These are phyloP conservation scores for Campoletis raptor DNA, from an alignment of 2,888 invertebrate genomes.

Conservation along the genomic window DNA sequence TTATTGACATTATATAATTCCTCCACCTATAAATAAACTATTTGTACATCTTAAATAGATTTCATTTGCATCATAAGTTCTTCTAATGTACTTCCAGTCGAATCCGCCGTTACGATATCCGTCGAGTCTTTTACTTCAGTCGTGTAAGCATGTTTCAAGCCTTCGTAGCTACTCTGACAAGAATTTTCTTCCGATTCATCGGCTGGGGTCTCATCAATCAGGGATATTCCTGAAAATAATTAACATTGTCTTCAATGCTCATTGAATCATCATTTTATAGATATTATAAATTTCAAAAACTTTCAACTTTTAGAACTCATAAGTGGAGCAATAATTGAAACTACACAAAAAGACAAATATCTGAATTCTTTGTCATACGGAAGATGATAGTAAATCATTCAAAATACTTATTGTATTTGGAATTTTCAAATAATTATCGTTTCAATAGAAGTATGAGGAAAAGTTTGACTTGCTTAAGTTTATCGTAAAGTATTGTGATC, in stretches of 20 bases:
- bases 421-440: not conserved
- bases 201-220: conserved; percentile 91
- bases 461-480: not conserved
- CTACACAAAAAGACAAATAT: too few relatives aligned
- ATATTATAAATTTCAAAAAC: too few relatives aligned
- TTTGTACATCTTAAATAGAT: conserved; percentile 88
- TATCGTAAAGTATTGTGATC: not conserved
- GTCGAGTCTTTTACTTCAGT: conserved; percentile 85
- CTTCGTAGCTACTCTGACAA: conserved; percentile 78
- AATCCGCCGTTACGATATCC: conserved; percentile 85
- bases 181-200: conserved; percentile 85
- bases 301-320: too few relatives aligned
- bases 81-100: conserved; percentile 90
- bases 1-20: not conserved
- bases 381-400: too few relatives aligned
- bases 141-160: conserved; percentile 90
- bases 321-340: too few relatives aligned
- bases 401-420: too few relatives aligned
- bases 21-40: conserved; percentile 4
- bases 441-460: not conserved
- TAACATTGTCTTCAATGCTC: not conserved
- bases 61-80: conserved; percentile 98
- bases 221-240: conserved; percentile 86
- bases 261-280: not conserved
- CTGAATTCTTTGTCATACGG: too few relatives aligned